Conservation (phyloP, 2,797 vertebrate species). For the Chromis chromis region DNA sequence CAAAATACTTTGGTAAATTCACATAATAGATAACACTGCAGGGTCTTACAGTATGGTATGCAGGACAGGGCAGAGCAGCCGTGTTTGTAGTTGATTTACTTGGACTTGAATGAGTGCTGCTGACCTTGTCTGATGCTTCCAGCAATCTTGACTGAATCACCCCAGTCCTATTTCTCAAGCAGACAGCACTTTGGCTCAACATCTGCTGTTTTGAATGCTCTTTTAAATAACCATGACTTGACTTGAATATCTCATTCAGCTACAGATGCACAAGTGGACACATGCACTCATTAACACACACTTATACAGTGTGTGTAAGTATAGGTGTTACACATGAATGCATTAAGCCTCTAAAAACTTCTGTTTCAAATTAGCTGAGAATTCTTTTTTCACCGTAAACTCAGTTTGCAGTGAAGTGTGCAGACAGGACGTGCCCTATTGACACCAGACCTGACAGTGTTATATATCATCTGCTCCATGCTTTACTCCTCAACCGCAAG, state of each 20-base stretch:
- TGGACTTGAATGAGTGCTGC: conserved; percentile 22
- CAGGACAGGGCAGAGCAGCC: conserved; percentile 29
- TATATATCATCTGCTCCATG: conserved; percentile 51
- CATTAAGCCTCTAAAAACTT: conserved; percentile 8
- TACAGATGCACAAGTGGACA: neutral
- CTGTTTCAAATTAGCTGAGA: neutral
- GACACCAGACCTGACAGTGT: conserved; percentile 38
- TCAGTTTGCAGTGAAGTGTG: conserved; percentile 11
- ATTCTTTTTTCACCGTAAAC: conserved; percentile 37
- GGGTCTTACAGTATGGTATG: neutral
- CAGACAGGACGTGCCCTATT: conserved; percentile 50
- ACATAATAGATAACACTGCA: no score
- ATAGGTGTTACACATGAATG: neutral
- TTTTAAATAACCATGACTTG: no score
- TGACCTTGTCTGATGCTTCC: conserved; percentile 62
- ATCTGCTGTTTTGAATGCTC: no score
- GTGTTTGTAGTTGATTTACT: conserved; percentile 5
- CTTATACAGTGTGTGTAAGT: neutral
- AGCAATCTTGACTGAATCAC: conserved; percentile 72
- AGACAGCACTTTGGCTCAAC: no score
- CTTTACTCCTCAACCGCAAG: conserved; percentile 16
- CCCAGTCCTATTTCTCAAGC: neutral
- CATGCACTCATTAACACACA: neutral
- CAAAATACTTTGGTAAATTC: no score
- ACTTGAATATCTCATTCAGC: no score